Evolutionary conservation across 2,797 vertebrate genomes (phyloP).

Genomic region (Lagocephalus sceleratus): DNA sequence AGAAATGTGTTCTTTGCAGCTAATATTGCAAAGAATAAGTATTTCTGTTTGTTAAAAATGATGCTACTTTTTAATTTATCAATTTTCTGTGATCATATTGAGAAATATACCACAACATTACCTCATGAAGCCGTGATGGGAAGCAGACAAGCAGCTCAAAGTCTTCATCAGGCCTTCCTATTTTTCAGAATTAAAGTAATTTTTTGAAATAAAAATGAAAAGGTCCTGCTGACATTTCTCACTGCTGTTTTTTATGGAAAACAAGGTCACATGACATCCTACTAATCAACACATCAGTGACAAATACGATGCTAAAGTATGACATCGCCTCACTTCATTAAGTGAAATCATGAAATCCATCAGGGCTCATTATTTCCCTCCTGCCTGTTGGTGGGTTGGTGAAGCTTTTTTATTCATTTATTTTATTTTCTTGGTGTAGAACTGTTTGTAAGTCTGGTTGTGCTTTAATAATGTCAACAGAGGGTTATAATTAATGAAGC

Average conservation of each 20-base stretch:
- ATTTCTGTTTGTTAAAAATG: too few relatives aligned
- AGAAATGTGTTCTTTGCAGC: too few relatives aligned
- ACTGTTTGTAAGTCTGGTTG: conserved; percentile 39
- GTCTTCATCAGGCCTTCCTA: too few relatives aligned
- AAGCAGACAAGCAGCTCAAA: too few relatives aligned
- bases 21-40: too few relatives aligned
- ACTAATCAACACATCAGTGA: conserved; percentile 10
- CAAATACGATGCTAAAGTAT: conserved; percentile 27
- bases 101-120: too few relatives aligned
- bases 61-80: too few relatives aligned
- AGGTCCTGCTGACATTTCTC: conserved; percentile 1
- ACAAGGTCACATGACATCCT: conserved; percentile 31
- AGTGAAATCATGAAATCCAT: conserved; percentile 36
- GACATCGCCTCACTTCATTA: conserved; percentile 53
- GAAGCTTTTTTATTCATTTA: conserved; percentile 37
- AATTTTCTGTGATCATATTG: too few relatives aligned
- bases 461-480: conserved; percentile 43
- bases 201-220: neutral
- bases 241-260: conserved; percentile 20
- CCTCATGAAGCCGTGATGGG: too few relatives aligned
- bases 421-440: conserved; percentile 1
- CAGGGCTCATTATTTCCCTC: conserved; percentile 34
- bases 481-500: conserved; percentile 26
- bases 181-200: too few relatives aligned
- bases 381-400: conserved; percentile 32